Evolutionary conservation across 64 coral and sea anemone genomes (phyloP).

Genomic region (Astreopora myriophthalma): DNA sequence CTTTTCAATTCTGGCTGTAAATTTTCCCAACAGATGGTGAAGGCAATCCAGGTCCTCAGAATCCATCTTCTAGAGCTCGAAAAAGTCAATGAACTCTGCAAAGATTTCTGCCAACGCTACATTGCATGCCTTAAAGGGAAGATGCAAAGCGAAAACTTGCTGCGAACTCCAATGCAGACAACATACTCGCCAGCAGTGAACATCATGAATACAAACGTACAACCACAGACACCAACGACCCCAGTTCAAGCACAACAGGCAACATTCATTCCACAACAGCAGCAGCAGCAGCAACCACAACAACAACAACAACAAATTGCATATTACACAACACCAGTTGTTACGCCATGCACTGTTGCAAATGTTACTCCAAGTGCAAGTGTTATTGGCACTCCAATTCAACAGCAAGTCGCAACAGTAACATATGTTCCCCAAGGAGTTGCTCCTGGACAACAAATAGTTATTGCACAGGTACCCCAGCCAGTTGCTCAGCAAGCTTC

Average conservation of each 20-base stretch:
- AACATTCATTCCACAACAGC: conserved; percentile 49
- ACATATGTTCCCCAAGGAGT: conserved; percentile 71
- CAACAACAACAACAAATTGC: conserved; percentile 81
- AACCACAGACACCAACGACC: conserved; percentile 55
- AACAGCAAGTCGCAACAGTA: conserved; percentile 68
- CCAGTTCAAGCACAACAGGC: conserved; percentile 39
- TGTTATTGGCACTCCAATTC: conserved; percentile 67
- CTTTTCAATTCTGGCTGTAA: not conserved
- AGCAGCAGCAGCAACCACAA: no score
- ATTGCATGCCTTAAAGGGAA: conserved; percentile 99
- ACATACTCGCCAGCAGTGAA: conserved; percentile 54
- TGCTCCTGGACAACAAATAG: conserved; percentile 56
- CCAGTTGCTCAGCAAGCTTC: not conserved
- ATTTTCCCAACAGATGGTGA: conserved; percentile 83
- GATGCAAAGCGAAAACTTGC: conserved; percentile 95
- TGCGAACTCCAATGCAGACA: conserved; percentile 81
- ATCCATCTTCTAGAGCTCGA: conserved; percentile 97
- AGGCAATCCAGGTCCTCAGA: conserved; percentile 95
- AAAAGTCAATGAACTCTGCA: conserved; percentile 99
- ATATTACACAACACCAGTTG: conserved; percentile 64
- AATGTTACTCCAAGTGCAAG: conserved; percentile 79
- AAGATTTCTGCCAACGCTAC: conserved; percentile 98
- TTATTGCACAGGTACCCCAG: conserved; percentile 55
- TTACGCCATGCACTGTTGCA: conserved; percentile 79
- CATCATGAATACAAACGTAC: conserved; percentile 59